Percentiles rank a stretch among this genome's conserved stretches.
These are phyloP conservation scores for Adrianichthys oophorus DNA, from an alignment of 2,797 vertebrate genomes.

Conservation along the genomic window DNA sequence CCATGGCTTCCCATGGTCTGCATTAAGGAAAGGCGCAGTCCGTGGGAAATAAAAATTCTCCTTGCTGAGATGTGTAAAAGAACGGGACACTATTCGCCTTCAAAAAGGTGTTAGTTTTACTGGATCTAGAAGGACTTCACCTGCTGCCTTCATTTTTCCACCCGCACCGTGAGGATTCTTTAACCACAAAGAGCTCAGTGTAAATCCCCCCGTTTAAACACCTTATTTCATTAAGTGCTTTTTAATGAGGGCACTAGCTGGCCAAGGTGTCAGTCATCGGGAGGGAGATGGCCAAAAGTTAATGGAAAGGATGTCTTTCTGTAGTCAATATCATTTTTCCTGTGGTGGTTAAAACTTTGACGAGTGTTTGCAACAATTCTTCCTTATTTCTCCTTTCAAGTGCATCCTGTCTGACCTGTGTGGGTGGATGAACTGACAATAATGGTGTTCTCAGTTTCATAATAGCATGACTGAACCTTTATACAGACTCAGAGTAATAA, in stretches of 20 bases:
- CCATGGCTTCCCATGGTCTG: slow-evolving; percentile 27
- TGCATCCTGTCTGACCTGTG: slow-evolving; percentile 41
- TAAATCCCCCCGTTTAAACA: slow-evolving; percentile 67
- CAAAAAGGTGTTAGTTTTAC: slow-evolving; percentile 72
- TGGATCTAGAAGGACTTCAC: slow-evolving; percentile 68
- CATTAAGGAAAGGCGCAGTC: slow-evolving; percentile 36
- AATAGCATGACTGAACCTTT: slow-evolving; percentile 24
- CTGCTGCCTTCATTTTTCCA: slow-evolving; percentile 67
- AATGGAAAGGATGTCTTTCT: slow-evolving; percentile 59
- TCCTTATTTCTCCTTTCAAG: slow-evolving; percentile 27
- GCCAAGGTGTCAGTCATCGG: slow-evolving; percentile 67
- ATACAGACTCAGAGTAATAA: slow-evolving; percentile 25
- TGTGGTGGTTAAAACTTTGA: slow-evolving; percentile 44
- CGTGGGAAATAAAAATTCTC: slow-evolving; percentile 64
- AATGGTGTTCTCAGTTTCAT: slow-evolving; percentile 27
- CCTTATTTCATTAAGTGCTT: slow-evolving; percentile 72
- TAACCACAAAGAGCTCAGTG: slow-evolving; percentile 73
- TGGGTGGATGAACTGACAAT: slow-evolving; percentile 28
- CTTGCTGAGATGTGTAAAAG: slow-evolving; percentile 39
- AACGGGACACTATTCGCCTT: slow-evolving; percentile 64
- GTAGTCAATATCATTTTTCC: slow-evolving; percentile 45
- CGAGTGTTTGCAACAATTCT: slow-evolving; percentile 35
- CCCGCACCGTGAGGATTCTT: slow-evolving; percentile 58
- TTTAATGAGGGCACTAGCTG: slow-evolving; percentile 71
- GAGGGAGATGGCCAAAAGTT: slow-evolving; percentile 43